Evolutionary conservation across 1,140 invertebrate genomes (phyloP).

Genomic region (Bicyclus anynana): DNA sequence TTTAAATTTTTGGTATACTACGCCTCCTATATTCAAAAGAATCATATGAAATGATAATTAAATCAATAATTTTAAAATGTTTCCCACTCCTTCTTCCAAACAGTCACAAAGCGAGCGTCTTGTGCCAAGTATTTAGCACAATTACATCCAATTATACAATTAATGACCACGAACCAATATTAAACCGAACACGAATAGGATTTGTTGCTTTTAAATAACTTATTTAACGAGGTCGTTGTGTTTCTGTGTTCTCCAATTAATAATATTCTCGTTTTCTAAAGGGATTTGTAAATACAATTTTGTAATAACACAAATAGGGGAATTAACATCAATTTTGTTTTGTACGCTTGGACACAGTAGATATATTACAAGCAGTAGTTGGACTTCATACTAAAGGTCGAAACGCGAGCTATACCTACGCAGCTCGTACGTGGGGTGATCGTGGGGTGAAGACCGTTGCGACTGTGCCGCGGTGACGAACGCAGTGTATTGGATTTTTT

Average conservation of each 20-base stretch:
- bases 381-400: too few relatives aligned
- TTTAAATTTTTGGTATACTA: too few relatives aligned
- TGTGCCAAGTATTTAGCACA: background rate
- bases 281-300: conserved; percentile 51
- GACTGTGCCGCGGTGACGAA: too few relatives aligned
- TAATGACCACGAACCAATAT: background rate
- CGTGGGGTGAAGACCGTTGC: too few relatives aligned
- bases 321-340: conserved; percentile 46
- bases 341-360: too few relatives aligned
- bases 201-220: conserved; percentile 15
- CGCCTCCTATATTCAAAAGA: too few relatives aligned
- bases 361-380: too few relatives aligned
- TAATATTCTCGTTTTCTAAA: conserved; percentile 20
- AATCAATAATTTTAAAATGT: too few relatives aligned
- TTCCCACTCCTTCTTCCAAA: background rate
- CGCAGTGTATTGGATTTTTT: too few relatives aligned
- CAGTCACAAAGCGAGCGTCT: background rate
- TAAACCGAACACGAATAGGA: background rate
- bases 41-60: too few relatives aligned
- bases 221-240: conserved; percentile 42
- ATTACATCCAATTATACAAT: conserved; percentile 5
- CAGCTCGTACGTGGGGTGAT: too few relatives aligned
- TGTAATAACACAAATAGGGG: conserved; percentile 23
- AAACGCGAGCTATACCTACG: too few relatives aligned
- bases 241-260: conserved; percentile 13